Percentiles rank a stretch among this genome's conserved stretches.
phyloP scores from a whole-genome alignment of 2,113 vertebrate genomes.

The Steatornis caripensis region DNA sequence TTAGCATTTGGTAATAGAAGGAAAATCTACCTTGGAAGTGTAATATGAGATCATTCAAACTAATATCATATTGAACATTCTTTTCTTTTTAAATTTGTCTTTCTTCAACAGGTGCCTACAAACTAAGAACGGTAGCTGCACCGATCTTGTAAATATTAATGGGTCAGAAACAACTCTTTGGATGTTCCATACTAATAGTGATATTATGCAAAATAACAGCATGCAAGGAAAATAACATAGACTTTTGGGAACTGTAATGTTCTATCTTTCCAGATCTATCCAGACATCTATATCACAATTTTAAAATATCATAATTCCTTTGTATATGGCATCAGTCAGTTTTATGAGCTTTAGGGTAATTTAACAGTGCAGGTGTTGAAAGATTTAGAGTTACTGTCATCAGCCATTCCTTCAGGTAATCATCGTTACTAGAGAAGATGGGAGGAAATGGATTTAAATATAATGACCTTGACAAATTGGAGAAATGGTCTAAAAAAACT shows the following conservation, averaged over 20 bases:
- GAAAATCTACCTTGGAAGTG: background rate
- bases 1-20: background rate
- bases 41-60: background rate
- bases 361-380: background rate
- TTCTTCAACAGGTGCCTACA: background rate
- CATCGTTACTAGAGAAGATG: background rate
- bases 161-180: background rate
- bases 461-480: background rate
- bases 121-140: background rate
- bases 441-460: background rate
- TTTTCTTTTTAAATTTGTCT: background rate
- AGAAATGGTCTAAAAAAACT: background rate
- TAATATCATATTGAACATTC: background rate
- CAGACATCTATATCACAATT: background rate
- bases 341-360: conserved; percentile 23
- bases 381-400: background rate
- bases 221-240: background rate
- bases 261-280: background rate
- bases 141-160: background rate
- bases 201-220: background rate
- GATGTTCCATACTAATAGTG: background rate
- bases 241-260: background rate
- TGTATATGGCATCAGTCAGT: background rate
- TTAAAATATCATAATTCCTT: conserved; percentile 8
- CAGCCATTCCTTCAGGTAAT: conserved; percentile 6